Evolutionary conservation across 2,797 vertebrate genomes (phyloP).

Genomic region (Anguilla pacifica): DNA sequence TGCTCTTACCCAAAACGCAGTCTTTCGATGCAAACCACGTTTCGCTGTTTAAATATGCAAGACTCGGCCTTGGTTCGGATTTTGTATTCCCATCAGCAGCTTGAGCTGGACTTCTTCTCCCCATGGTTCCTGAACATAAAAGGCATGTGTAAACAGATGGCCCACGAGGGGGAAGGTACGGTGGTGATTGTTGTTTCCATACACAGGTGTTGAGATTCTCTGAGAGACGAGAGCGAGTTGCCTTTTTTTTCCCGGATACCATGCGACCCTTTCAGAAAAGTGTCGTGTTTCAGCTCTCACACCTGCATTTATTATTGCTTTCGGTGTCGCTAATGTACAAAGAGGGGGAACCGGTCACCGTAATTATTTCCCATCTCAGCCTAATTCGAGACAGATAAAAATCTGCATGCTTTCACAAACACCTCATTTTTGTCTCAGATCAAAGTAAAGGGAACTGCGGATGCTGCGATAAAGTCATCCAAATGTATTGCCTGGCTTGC

Average conservation of each 20-base stretch:
- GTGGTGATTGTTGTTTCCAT: conserved; percentile 9
- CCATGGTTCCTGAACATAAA: conserved; percentile 15
- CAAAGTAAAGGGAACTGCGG: background rate
- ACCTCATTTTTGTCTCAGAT: background rate
- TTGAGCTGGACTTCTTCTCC: conserved; percentile 11
- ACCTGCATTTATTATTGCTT: background rate
- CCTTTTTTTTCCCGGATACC: background rate
- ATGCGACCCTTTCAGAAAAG: background rate
- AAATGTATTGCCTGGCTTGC: background rate
- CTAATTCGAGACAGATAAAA: background rate
- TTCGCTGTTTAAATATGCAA: conserved; percentile 9
- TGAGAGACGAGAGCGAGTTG: background rate
- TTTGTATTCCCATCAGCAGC: conserved; percentile 18
- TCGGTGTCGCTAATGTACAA: background rate
- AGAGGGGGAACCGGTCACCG: background rate
- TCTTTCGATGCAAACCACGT: background rate
- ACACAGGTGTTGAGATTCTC: conserved; percentile 4
- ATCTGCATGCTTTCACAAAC: conserved; percentile 13
- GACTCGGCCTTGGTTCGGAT: background rate
- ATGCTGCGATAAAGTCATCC: background rate
- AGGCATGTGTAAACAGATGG: conserved; percentile 5
- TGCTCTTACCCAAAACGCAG: background rate
- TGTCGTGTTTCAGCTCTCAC: background rate
- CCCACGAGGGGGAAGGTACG: background rate
- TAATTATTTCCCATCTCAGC: background rate